Evolutionary conservation across 2,113 vertebrate genomes (phyloP).

Genomic region (Prietella phreatophila): DNA sequence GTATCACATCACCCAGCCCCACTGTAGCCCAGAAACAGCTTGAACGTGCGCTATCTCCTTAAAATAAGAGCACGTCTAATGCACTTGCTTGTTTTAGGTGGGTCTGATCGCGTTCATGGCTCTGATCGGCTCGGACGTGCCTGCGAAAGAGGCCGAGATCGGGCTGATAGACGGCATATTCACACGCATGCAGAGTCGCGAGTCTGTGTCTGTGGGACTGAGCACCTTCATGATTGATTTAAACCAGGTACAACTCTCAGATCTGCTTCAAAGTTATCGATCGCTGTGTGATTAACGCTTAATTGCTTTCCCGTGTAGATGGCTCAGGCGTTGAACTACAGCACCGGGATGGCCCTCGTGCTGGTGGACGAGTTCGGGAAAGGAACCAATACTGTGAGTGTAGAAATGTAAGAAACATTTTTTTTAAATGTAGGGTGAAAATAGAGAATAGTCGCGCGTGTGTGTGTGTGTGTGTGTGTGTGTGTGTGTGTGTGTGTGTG

Average conservation of each 20-base stretch:
- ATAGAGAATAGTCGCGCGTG: not conserved
- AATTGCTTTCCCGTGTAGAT: slow-evolving; percentile 63
- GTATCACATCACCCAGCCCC: not conserved
- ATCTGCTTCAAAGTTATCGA: not conserved
- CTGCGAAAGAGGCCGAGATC: slow-evolving; percentile 88
- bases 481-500: not conserved
- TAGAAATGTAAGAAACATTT: not conserved
- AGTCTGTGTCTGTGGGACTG: slow-evolving; percentile 91
- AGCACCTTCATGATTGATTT: slow-evolving; percentile 97
- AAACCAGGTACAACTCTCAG: slow-evolving; percentile 78
- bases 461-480: not conserved
- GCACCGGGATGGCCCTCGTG: slow-evolving; percentile 86
- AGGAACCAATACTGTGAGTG: slow-evolving; percentile 90
- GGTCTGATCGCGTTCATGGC: slow-evolving; percentile 97
- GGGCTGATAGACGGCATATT: slow-evolving; percentile 89
- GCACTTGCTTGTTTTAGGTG: slow-evolving; percentile 63
- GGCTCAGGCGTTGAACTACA: slow-evolving; percentile 86
- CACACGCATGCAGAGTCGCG: slow-evolving; percentile 89
- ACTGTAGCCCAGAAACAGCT: too few relatives aligned
- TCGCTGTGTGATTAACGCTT: not conserved
- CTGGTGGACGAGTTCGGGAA: slow-evolving; percentile 98
- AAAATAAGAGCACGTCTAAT: not conserved
- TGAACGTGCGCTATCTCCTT: not conserved
- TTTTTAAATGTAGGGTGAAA: too few relatives aligned
- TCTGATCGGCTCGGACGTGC: slow-evolving; percentile 90